phyloP scores from a whole-genome alignment of 1,140 invertebrate genomes.

The Plectrocnemia conspersa region DNA sequence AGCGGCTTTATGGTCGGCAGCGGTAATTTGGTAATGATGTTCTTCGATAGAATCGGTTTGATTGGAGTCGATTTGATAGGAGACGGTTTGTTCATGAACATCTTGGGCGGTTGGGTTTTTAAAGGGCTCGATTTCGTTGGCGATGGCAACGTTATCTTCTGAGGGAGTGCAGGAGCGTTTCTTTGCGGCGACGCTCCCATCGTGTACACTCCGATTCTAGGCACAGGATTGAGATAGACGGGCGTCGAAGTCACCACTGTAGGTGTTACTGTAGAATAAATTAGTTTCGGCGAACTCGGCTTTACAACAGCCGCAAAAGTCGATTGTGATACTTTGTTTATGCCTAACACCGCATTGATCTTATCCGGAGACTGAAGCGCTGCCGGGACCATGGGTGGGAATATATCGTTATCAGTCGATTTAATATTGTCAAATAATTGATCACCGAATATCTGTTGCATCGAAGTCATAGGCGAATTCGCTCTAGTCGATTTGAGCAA shows the following conservation, averaged over 20 bases:
- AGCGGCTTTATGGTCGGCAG: conserved; percentile 37
- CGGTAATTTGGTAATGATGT: conserved; percentile 40
- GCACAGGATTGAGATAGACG: conserved; percentile 38
- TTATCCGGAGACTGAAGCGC: conserved; percentile 34
- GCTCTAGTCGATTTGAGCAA: conserved; percentile 47
- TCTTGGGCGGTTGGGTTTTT: conserved; percentile 39
- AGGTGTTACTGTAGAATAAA: conserved; percentile 36
- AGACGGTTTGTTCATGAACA: conserved; percentile 50
- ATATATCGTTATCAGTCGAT: conserved; percentile 41
- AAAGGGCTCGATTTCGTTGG: conserved; percentile 45
- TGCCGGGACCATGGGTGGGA: conserved; percentile 20
- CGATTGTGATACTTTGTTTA: conserved; percentile 15
- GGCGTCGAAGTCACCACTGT: conserved; percentile 41
- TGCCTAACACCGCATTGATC: conserved; percentile 34
- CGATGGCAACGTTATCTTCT: conserved; percentile 49
- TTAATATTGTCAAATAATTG: conserved; percentile 22
- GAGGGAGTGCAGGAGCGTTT: conserved; percentile 38
- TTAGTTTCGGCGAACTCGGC: conserved; percentile 38
- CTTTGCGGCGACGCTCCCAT: conserved; percentile 37
- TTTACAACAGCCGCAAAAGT: conserved; percentile 40
- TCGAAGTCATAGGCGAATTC: conserved; percentile 45
- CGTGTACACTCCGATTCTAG: conserved; percentile 42
- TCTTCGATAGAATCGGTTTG: conserved; percentile 47
- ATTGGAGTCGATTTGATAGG: conserved; percentile 53
- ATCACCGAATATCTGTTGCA: conserved; percentile 38